These are phyloP conservation scores for Dreissena rostriformis DNA, from an alignment of 1,140 invertebrate genomes.

Conservation along the genomic window DNA sequence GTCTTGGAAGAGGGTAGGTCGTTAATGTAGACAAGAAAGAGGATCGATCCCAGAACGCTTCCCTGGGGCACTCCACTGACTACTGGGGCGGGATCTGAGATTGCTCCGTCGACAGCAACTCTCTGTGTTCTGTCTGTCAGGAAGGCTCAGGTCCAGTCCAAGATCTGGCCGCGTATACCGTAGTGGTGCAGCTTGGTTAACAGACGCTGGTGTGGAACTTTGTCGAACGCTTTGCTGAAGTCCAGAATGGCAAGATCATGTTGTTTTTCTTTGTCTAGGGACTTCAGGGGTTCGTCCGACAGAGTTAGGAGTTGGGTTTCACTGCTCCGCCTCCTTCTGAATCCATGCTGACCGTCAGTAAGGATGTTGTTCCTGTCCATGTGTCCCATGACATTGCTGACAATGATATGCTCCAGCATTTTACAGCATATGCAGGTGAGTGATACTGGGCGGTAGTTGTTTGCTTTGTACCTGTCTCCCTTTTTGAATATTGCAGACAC, in stretches of 20 bases:
- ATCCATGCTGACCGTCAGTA: conserved; percentile 8
- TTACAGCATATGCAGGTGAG: conserved; percentile 58
- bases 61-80: no score
- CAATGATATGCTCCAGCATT: conserved; percentile 56
- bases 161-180: no score
- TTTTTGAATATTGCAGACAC: conserved; percentile 56
- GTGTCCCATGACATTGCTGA: conserved; percentile 42
- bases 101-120: no score
- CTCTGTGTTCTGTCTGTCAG: no score
- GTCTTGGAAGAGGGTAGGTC: no score
- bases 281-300: conserved; percentile 12
- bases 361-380: conserved; percentile 19
- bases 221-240: conserved; percentile 38
- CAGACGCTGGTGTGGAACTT: conserved; percentile 45
- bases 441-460: conserved; percentile 55
- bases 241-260: conserved; percentile 20
- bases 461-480: conserved; percentile 35
- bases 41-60: no score
- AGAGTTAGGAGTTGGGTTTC: conserved; percentile 44
- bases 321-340: conserved; percentile 24
- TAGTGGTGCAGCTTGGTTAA: conserved; percentile 14
- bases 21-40: no score
- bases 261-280: conserved; percentile 20
- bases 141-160: no score
- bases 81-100: no score